Conservation (phyloP, 2,888 invertebrate genomes). For the Drosophila anomalata region DNA sequence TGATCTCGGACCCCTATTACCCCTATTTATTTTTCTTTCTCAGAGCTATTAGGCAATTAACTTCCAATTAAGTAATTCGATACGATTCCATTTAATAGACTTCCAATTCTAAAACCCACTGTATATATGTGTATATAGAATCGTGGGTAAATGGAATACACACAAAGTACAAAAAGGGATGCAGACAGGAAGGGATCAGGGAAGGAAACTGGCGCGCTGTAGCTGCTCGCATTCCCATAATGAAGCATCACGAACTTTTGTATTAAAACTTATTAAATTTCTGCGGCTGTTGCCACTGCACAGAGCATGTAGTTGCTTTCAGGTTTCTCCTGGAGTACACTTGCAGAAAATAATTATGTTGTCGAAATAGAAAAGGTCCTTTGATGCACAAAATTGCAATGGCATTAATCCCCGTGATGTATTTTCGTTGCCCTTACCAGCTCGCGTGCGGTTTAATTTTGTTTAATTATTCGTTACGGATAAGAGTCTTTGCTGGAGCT, state of each 20-base stretch:
- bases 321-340: conserved; percentile 14
- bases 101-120: conserved; percentile 7
- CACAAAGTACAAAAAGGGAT: conserved; percentile 1
- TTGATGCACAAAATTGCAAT: background rate
- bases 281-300: conserved; percentile 44
- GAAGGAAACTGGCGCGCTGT: conserved; percentile 14
- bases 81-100: background rate
- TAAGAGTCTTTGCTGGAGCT: background rate
- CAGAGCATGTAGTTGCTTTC: conserved; percentile 15
- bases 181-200: conserved; percentile 6
- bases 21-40: background rate
- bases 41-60: background rate
- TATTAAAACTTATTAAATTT: conserved; percentile 74
- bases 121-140: background rate
- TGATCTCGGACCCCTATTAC: background rate
- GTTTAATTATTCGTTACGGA: conserved; percentile 24
- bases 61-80: background rate
- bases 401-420: background rate
- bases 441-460: conserved; percentile 13
- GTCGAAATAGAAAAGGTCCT: background rate
- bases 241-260: conserved; percentile 67
- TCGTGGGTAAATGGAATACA: conserved; percentile 18
- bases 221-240: conserved; percentile 49
- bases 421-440: background rate
- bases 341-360: conserved; percentile 1